Base-by-base conservation (phyloP, 2,797 vertebrate species). In the Pelodytes ibericus region DNA sequence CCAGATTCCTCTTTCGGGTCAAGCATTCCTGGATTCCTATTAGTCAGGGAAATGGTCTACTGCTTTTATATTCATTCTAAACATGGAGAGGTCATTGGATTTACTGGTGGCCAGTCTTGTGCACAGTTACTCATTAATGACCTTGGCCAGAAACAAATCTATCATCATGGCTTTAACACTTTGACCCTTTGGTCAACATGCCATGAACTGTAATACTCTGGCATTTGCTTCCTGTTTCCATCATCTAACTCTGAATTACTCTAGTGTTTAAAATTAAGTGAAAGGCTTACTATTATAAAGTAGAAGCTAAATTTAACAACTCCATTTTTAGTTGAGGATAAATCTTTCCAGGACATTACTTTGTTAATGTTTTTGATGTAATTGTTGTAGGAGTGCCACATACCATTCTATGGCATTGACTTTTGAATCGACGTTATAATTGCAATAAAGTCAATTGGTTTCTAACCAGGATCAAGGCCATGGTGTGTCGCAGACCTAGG, bases 1-100 rank as follows among this genome's bases (percentile, higher is more conserved):
- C 49, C 67, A 47, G 59, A 76, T 76, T 76, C 66, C 66, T 62
- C 36, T 6, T 18, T 39, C n/a, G 59, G 47, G 33, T 76, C 68
- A 77, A 20, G 51, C 60, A 64, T 58, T 77, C 67, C 51, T 77
- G 59, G 24, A 10, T 71, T 61, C 16, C 22, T 49, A 22, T 24
- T 53, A 53, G n/a, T 3, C 20, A 53, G 49, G n/a, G n/a, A 11
- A 9, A 53, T 6, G 0, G 53, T 20, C 16, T 31, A 11, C 22
- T 39, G n/a, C 20, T 1, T 58, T 18, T 33, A 66, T 66, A 66
- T 53, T 66, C 2, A 41, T 24, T 29, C n/a, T 39, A 31, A 11
- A 25, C n/a, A 24, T 15, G 27, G 33, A 18, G 13, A 10, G 26
- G 18, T 30, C 49, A 57, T 29, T 36, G 15, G 11, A 25, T 11